A percentile compares a stretch with the other conserved stretches of the same genome.
These are phyloP conservation scores for Melipona quadrifasciata DNA, from an alignment of 1,140 invertebrate species.

Conservation along the genomic window DNA sequence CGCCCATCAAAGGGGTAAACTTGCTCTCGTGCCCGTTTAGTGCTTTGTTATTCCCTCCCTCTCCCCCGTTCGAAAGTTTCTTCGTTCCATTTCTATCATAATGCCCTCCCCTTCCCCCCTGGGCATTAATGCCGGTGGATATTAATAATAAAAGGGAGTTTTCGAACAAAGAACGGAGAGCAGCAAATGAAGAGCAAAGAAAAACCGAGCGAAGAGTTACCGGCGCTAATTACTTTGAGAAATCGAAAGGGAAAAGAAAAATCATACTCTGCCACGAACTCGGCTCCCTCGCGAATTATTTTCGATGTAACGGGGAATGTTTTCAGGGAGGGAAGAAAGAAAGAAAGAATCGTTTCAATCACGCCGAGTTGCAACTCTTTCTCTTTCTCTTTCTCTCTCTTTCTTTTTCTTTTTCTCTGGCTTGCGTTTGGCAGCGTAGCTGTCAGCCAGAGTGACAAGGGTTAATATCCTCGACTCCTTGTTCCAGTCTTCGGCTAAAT, in stretches of 20 bases:
- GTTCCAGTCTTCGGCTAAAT: not conserved
- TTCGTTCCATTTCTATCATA: not conserved
- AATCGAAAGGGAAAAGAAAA: not conserved
- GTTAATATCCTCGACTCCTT: not conserved
- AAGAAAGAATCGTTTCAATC: not conserved
- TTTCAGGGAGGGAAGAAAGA: too few relatives aligned
- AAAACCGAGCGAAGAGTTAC: not conserved
- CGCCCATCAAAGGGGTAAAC: not conserved
- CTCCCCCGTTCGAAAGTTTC: not conserved
- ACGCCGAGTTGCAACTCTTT: not conserved
- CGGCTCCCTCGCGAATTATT: not conserved
- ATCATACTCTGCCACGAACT: not conserved
- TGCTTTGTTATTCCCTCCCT: not conserved
- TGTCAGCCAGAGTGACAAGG: not conserved
- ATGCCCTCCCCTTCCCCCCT: not conserved
- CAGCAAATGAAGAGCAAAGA: not conserved
- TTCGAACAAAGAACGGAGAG: not conserved
- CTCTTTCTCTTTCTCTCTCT: too few relatives aligned
- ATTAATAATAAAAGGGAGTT: not conserved
- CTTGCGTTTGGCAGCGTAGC: not conserved
- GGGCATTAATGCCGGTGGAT: not conserved
- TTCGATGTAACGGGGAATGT: not conserved
- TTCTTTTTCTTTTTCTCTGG: not conserved
- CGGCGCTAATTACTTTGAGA: not conserved
- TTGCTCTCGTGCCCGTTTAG: not conserved